Evolutionary conservation across 2,797 vertebrate species (phyloP).

Genomic region (Nothura maculosa): DNA sequence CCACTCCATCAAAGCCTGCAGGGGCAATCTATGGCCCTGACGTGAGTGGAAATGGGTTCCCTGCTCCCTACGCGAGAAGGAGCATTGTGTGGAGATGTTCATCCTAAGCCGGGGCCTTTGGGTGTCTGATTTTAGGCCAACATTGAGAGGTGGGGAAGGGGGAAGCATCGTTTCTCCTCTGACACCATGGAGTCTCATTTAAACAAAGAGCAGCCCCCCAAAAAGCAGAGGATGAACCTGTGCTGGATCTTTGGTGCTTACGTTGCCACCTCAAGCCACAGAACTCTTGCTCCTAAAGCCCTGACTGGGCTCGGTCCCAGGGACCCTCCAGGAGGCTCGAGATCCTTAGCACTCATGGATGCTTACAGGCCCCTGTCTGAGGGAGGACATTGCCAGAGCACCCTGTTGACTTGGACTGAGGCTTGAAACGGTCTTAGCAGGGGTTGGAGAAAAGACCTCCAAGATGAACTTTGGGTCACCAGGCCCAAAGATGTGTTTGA

Average conservation of each 20-base stretch:
- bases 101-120: neutral
- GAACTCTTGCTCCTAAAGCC: rapidly evolving
- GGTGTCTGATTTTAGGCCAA: neutral
- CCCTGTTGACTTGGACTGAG: neutral
- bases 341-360: too few relatives aligned
- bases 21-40: neutral
- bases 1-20: rapidly evolving
- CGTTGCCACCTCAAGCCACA: rapidly evolving
- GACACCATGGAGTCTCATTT: neutral
- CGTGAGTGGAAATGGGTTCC: neutral
- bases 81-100: neutral
- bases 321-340: too few relatives aligned
- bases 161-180: neutral
- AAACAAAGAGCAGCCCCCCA: neutral
- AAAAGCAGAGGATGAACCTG: neutral
- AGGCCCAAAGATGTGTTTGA: neutral
- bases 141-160: neutral
- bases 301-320: rapidly evolving
- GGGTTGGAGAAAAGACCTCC: neutral
- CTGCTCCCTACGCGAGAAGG: neutral
- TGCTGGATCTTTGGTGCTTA: neutral
- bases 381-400: neutral
- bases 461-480: too few relatives aligned
- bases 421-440: neutral
- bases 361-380: too few relatives aligned